Base-by-base conservation (phyloP, 2,797 vertebrate genomes). In the Valencia hispanica region DNA sequence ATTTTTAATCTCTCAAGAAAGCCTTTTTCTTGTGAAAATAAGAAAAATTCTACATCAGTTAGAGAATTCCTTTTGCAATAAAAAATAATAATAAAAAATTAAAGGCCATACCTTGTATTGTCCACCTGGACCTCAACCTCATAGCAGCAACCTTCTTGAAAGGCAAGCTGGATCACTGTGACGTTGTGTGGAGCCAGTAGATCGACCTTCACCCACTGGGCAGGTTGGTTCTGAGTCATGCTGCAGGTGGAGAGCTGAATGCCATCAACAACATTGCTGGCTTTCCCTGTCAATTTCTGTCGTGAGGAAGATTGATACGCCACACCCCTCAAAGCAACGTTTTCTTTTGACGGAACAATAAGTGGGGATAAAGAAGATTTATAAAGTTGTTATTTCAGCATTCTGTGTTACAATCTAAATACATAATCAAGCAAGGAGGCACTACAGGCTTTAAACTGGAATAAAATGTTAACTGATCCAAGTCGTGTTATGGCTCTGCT, bases 171-270 rank as follows among this genome's bases (percentile, higher is more conserved):
- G 25, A 80, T 14, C n/a, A 45, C n/a, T 3, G 50, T 80, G 12
- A 83, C 75, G 22, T 5, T 66, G 63, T 70, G 59, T 10, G 72
- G 72, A 73, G 22, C 57, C 66, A 73, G 10, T 9, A 86, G 75
- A 59, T 86, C 80, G 72, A 85, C 68, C 12, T 5, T 74, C 17
- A 73, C 53, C 80, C 78, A 86, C 65, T 78, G 78, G 34, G 27
- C 11, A 0, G 72, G 41, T 78, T 48, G 1, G 27, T 51, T 4
- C 45, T 78, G 1, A 45, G 65, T 59, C 7, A 20, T 5, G 20
- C 63, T 75, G 55, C 78, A 80, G 41, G 47, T 65, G 15, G 1
- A 15, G 15, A 10, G 22, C 20, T 0, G 34, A 39, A 3, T 0
- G 17, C 78, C 84, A 5, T 85, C 84, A 17, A 82, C 27, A 15